Conservation (phyloP, 2,113 vertebrate genomes). For the Sclerurus mexicanus region DNA sequence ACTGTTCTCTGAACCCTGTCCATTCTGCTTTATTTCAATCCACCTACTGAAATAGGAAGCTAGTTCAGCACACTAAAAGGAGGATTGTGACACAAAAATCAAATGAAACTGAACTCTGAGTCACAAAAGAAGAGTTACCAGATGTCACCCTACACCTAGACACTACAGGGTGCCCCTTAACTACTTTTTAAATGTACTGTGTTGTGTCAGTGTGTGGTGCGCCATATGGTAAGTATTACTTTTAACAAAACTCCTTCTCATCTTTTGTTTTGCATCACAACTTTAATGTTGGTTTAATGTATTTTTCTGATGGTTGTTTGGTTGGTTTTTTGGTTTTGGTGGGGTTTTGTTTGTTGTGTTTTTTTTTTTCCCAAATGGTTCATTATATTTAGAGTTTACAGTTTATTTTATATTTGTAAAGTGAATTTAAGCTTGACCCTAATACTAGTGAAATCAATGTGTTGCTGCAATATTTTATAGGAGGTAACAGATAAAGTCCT, state of each 20-base stretch:
- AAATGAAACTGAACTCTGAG: conserved; percentile 34
- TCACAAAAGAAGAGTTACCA: conserved; percentile 23
- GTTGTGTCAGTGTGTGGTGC: background rate
- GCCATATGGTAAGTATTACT: conserved; percentile 18
- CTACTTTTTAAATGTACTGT: background rate
- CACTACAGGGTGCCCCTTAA: conserved; percentile 22
- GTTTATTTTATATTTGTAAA: background rate
- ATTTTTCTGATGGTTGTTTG: background rate
- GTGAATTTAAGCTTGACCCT: background rate
- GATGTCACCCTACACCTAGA: conserved; percentile 31
- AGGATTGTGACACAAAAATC: background rate
- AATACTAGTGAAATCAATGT: background rate
- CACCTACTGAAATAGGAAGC: background rate
- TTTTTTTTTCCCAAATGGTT: background rate
- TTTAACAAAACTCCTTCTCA: conserved; percentile 7
- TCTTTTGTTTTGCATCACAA: conserved; percentile 19
- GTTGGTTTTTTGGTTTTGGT: background rate
- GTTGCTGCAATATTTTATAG: background rate
- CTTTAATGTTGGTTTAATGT: conserved; percentile 17
- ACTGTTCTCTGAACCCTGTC: background rate
- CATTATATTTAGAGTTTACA: background rate
- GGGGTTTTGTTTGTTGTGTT: too few relatives aligned
- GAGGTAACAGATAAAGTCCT: background rate
- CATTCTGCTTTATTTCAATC: background rate
- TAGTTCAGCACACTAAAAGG: background rate